Percentiles rank a stretch among this genome's conserved stretches.
phyloP scores from a whole-genome alignment of 2,888 invertebrate species.

The Ariolimax columbianus region DNA sequence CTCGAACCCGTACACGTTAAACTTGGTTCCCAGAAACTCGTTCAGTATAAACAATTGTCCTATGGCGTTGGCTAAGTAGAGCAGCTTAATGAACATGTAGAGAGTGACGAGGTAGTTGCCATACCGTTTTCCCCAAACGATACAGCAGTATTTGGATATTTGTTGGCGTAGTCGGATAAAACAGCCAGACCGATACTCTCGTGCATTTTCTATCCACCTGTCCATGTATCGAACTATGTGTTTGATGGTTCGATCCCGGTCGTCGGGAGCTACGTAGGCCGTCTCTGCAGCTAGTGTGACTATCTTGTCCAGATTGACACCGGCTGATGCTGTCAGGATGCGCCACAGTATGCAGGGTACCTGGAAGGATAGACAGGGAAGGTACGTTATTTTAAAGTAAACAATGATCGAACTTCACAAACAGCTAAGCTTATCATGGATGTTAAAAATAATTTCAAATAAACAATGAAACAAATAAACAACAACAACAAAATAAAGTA shows the following conservation, averaged over 20 bases:
- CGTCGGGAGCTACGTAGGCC: slow-evolving; percentile 78
- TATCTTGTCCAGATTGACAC: slow-evolving; percentile 78
- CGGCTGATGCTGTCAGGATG: slow-evolving; percentile 75
- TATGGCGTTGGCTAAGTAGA: slow-evolving; percentile 79
- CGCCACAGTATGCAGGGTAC: slow-evolving; percentile 80
- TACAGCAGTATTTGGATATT: slow-evolving; percentile 77
- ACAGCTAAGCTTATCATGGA: no score
- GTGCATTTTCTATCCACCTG: slow-evolving; percentile 79
- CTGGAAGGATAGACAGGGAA: slow-evolving; percentile 28
- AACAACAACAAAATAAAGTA: no score
- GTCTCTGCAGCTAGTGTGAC: slow-evolving; percentile 79
- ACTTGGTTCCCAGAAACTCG: slow-evolving; percentile 79
- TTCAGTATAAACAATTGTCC: slow-evolving; percentile 80
- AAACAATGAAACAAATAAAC: no score
- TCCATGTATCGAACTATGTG: slow-evolving; percentile 80
- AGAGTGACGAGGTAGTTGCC: slow-evolving; percentile 80
- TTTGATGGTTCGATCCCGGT: slow-evolving; percentile 77
- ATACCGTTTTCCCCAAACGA: slow-evolving; percentile 78
- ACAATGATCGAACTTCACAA: not conserved
- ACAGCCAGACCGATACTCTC: slow-evolving; percentile 78
- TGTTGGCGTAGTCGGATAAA: slow-evolving; percentile 77
- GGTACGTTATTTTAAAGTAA: not conserved
- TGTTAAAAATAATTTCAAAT: no score
- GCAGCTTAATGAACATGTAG: slow-evolving; percentile 79
- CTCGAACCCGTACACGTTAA: slow-evolving; percentile 79